A percentile compares a stretch with the other conserved stretches of the same genome.
Evolutionary conservation across 2,797 vertebrate species (phyloP).

Genomic region (Fistularia tabacaria): DNA sequence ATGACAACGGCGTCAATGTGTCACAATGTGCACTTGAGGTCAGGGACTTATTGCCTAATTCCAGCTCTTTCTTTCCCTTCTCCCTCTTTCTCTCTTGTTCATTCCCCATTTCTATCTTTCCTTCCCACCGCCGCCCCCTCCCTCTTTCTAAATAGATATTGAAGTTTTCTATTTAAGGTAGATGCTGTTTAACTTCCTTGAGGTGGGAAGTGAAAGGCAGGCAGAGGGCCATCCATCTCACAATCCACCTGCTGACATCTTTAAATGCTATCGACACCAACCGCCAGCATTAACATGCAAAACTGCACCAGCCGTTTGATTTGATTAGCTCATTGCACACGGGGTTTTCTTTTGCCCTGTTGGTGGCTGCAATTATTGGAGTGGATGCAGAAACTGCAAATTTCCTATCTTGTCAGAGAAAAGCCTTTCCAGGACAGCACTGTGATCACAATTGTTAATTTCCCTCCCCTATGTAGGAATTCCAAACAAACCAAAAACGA

Average conservation of each 20-base stretch:
- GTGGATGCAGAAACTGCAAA: conserved; percentile 56
- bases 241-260: conserved; percentile 74
- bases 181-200: conserved; percentile 70
- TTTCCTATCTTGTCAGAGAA: conserved; percentile 25
- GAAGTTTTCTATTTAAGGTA: conserved; percentile 75
- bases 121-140: conserved; percentile 9
- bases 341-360: conserved; percentile 50
- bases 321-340: conserved; percentile 70
- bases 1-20: conserved; percentile 71
- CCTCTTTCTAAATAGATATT: conserved; percentile 70
- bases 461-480: no score
- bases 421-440: not conserved
- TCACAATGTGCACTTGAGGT: conserved; percentile 71
- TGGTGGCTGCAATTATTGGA: conserved; percentile 50
- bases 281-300: conserved; percentile 75
- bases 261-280: conserved; percentile 75
- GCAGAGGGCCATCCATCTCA: conserved; percentile 75
- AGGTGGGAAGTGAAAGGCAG: conserved; percentile 69
- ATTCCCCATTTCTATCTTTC: conserved; percentile 31
- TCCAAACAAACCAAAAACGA: no score
- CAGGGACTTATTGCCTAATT: conserved; percentile 68
- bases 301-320: conserved; percentile 70
- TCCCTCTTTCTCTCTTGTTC: conserved; percentile 16
- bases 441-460: not conserved
- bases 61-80: conserved; percentile 52